Percentiles rank a stretch among this genome's conserved stretches.
These are phyloP conservation scores for Pristionchus fissidentatus DNA, from an alignment of 2,888 invertebrate species.

Conservation along the genomic window DNA sequence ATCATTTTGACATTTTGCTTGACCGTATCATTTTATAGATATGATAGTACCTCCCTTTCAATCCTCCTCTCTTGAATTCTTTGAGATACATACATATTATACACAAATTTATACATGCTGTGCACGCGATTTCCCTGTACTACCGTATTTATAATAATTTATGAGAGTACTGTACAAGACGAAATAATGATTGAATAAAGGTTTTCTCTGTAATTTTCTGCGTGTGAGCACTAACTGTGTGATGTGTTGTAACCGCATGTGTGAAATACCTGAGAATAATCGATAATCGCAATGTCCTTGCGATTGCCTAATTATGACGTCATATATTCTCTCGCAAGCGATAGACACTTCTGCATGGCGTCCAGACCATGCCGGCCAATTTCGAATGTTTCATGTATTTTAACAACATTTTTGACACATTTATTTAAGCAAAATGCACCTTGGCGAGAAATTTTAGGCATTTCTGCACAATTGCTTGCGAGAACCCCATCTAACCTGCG, in stretches of 20 bases:
- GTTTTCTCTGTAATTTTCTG: neutral
- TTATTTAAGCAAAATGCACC: too few species aligned
- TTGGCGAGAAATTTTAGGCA: neutral
- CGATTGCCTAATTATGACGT: too few species aligned
- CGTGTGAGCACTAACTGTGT: neutral
- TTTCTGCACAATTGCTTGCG: neutral
- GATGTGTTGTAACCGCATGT: slow-evolving; percentile 8
- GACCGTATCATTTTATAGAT: too few species aligned
- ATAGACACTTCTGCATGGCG: too few species aligned
- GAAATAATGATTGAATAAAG: slow-evolving; percentile 9
- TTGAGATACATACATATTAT: slow-evolving; percentile 34
- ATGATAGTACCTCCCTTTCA: neutral
- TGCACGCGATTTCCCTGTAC: neutral
- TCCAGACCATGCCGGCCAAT: too few species aligned
- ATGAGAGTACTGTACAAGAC: slow-evolving; percentile 14
- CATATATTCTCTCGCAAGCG: too few species aligned
- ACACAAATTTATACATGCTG: slow-evolving; percentile 15
- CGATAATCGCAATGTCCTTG: too few species aligned
- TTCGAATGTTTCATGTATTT: too few species aligned
- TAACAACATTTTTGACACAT: too few species aligned
- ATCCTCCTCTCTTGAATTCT: neutral
- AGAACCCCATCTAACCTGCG: neutral
- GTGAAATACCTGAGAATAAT: too few species aligned
- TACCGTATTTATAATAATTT: slow-evolving; percentile 35
- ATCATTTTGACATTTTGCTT: too few species aligned